A percentile compares a stretch with the other conserved stretches of the same genome.
Conservation (phyloP, 2,888 invertebrate genomes). For the Tupiocoris notatus region DNA sequence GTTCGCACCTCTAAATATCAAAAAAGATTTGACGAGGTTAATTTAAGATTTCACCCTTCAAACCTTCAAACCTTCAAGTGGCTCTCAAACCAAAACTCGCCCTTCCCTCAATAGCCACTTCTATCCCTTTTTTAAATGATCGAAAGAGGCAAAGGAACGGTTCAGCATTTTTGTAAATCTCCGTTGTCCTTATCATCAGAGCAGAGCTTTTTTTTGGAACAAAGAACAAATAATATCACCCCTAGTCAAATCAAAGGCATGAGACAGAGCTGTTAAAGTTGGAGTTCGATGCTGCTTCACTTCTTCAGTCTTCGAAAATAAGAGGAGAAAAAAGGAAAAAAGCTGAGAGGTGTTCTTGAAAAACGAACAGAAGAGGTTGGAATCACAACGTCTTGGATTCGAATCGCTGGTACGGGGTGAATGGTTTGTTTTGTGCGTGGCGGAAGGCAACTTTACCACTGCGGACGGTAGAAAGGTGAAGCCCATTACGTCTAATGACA, state of each 20-base stretch:
- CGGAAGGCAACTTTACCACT: neutral
- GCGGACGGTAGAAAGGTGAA: neutral
- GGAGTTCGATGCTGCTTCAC: too few relatives aligned
- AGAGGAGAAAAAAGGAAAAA: neutral
- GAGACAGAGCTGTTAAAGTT: neutral
- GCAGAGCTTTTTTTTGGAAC: neutral
- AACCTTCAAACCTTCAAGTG: neutral
- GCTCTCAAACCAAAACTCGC: neutral
- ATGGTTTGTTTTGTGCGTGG: neutral
- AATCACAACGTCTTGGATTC: neutral
- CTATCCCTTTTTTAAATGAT: too few relatives aligned
- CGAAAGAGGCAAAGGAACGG: too few relatives aligned
- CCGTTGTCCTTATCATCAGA: neutral
- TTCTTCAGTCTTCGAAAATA: neutral
- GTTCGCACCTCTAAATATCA: too few relatives aligned
- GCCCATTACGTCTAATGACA: conserved; percentile 24
- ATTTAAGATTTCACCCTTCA: neutral
- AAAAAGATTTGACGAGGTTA: neutral
- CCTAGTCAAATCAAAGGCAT: neutral
- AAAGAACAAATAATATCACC: neutral
- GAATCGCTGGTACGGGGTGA: neutral
- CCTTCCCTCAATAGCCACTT: neutral
- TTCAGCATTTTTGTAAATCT: too few relatives aligned
- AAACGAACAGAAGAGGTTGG: neutral
- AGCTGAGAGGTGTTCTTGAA: neutral